phyloP scores from a whole-genome alignment of 2,113 vertebrate genomes.

The Toxostoma redivivum region DNA sequence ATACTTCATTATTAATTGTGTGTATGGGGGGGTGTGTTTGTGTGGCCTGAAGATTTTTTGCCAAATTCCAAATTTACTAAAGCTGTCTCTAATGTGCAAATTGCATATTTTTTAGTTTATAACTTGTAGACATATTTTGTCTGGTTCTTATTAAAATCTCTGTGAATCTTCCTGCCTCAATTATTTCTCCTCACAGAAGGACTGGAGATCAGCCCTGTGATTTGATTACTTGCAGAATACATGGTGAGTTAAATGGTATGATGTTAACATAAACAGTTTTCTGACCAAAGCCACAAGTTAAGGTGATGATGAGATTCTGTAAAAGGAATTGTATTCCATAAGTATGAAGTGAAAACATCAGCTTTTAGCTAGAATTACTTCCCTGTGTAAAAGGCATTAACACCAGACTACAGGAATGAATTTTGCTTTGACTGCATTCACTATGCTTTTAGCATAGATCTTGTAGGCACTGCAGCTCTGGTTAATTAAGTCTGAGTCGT shows the following conservation, averaged over 20 bases:
- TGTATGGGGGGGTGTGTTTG: not conserved
- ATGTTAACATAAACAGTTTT: not conserved
- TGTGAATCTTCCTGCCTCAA: not conserved
- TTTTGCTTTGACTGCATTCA: not conserved
- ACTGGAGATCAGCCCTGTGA: not conserved
- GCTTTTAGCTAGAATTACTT: slow-evolving; percentile 24
- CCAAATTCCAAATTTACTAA: not conserved
- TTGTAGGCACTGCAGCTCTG: not conserved
- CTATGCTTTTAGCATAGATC: not conserved
- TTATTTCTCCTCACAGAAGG: not conserved
- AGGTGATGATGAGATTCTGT: not conserved
- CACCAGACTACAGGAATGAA: not conserved
- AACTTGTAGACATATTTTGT: not conserved
- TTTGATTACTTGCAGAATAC: not conserved
- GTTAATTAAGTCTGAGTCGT: slow-evolving; percentile 34
- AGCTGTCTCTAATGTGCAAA: not conserved
- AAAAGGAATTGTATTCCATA: not conserved
- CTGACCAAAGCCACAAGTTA: not conserved
- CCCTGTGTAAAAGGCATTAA: not conserved
- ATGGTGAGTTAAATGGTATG: not conserved
- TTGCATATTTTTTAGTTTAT: not conserved
- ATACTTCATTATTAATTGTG: not conserved
- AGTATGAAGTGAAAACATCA: not conserved
- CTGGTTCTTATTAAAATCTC: not conserved
- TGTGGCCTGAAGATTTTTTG: not conserved